Evolutionary conservation across 2,113 vertebrate species (phyloP), one percentile per base, ranked within the genome.

Genomic region (Lepisosteus osseus): DNA sequence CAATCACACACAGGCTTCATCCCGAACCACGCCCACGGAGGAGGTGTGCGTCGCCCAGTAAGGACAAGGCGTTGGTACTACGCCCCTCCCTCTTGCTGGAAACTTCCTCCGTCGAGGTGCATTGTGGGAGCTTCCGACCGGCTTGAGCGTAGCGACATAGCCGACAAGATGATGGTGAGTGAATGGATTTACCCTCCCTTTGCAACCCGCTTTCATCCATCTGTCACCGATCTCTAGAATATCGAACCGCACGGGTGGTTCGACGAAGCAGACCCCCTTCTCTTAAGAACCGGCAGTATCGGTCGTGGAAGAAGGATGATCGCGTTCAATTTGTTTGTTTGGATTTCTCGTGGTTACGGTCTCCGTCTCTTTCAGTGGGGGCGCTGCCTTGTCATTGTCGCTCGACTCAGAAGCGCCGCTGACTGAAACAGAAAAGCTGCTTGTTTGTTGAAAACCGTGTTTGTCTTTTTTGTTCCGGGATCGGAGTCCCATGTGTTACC

Each of bases 131-230:
- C 47, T 70, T 40, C n/a, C 12, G 2, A 29, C 43, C 61, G 67
- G 17, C 44, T 3, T 29, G 43, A 6, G 12, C n/a, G 11, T 56
- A 51, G 11, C 13, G 6, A 11, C 40, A 63, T n/a, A 12, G 47
- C 47, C 44, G 67, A 44, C 29, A 74, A 65, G 14, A 74, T 74
- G 72, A 74, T 74, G 72, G 72, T 74, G 67, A 74, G 72, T 73
- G 7, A 1, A 3, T 6, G 3, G 15, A 9, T 13, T 56, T 8
- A 6, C 7, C 3, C 6, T 43, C 29, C 12, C 3, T 69, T 13
- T 44, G 9, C 2, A 56, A 7, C 9, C 55, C 1, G 11, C 8
- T 2, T 7, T 3, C 41, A 69, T 13, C 67, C 72, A 44, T 69
- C n/a, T 59, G 45, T 67, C 69, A 69, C 72, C 7, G 67, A 13